These are phyloP conservation scores for Leptoclinus maculatus DNA, from an alignment of 2,797 vertebrate species.

Conservation along the genomic window DNA sequence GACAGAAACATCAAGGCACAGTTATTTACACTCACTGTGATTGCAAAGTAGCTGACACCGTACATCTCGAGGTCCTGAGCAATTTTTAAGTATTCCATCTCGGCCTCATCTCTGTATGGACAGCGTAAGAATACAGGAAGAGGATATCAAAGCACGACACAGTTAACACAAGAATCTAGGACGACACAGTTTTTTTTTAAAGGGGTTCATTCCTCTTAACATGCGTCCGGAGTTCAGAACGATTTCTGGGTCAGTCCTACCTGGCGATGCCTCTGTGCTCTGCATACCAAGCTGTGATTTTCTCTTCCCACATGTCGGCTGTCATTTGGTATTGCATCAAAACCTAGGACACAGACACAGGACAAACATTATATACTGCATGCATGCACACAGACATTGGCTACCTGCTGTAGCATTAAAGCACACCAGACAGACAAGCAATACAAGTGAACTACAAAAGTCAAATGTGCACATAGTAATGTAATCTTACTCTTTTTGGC, in stretches of 20 bases:
- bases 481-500: conserved; percentile 90
- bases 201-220: not conserved
- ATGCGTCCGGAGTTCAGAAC: conserved; percentile 17
- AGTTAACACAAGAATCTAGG: not conserved
- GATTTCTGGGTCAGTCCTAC: conserved; percentile 71
- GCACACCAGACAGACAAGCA: not conserved
- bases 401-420: too few relatives aligned
- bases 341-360: conserved; percentile 59
- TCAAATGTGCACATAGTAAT: not conserved
- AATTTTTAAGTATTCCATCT: conserved; percentile 96
- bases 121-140: not conserved
- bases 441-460: not conserved
- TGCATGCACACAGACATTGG: not conserved
- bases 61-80: conserved; percentile 96
- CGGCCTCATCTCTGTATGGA: conserved; percentile 88
- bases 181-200: conserved; percentile 1
- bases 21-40: conserved; percentile 86
- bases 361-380: not conserved
- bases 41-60: conserved; percentile 93
- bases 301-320: conserved; percentile 97
- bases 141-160: not conserved
- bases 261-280: conserved; percentile 95
- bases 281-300: conserved; percentile 95
- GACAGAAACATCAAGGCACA: not conserved
- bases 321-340: conserved; percentile 95